These are phyloP conservation scores for Scaptomyza pallida DNA, from an alignment of 1,140 invertebrate genomes.

Conservation along the genomic window DNA sequence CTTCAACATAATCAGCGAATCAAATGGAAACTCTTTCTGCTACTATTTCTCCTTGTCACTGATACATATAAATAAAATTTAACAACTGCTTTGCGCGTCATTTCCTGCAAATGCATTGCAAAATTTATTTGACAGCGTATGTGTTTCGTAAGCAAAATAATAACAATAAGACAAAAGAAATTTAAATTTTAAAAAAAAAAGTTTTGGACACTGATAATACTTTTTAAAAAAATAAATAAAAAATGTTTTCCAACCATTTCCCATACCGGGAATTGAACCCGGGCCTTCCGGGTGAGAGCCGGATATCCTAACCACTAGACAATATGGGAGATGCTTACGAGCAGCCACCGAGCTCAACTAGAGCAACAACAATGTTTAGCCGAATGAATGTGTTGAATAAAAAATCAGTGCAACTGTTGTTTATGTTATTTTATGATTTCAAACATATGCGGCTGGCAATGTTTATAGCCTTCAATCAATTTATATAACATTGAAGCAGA, in stretches of 20 bases:
- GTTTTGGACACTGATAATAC: neutral
- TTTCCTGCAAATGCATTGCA: neutral
- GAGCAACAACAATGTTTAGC: neutral
- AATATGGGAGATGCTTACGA: constrained; percentile 36
- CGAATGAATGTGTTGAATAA: neutral
- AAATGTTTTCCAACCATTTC: constrained; percentile 84
- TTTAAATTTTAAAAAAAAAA: constrained; percentile 10
- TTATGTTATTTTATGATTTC: constrained; percentile 16
- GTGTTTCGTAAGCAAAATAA: neutral
- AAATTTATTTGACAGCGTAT: neutral
- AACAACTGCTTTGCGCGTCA: neutral
- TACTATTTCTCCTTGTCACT: neutral
- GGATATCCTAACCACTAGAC: constrained; percentile 56
- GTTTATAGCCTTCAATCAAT: constrained; percentile 39
- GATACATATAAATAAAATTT: neutral
- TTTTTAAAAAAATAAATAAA: too few species aligned
- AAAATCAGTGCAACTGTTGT: neutral
- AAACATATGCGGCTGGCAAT: constrained; percentile 12
- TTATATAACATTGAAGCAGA: constrained; percentile 45
- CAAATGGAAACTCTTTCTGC: neutral
- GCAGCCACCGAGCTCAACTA: neutral
- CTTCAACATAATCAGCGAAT: too few species aligned
- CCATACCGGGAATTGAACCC: constrained; percentile 94
- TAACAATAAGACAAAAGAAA: neutral
- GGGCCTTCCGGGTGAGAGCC: constrained; percentile 90